phyloP scores from a whole-genome alignment of 2,888 invertebrate genomes.

The Tenodera sinensis region DNA sequence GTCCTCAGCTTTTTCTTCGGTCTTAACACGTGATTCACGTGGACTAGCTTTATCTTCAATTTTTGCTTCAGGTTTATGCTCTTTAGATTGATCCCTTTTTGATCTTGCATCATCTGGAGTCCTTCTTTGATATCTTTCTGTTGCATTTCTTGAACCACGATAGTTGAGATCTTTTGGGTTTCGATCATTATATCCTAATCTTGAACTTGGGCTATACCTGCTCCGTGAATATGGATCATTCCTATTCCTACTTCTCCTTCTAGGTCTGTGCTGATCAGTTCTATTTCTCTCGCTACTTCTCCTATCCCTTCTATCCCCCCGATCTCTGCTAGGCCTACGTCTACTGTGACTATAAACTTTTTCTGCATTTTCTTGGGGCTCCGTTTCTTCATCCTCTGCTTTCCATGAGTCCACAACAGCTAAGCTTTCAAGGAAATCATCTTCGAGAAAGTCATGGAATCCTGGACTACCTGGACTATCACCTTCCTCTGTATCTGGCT shows the following conservation, averaged over 20 bases:
- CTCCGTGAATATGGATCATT: background rate
- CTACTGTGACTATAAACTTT: background rate
- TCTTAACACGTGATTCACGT: background rate
- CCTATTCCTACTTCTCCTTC: background rate
- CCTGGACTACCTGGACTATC: no score
- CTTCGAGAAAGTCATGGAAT: background rate
- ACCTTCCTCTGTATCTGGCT: background rate
- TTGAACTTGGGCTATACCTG: background rate
- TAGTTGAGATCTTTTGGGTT: background rate
- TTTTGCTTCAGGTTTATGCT: background rate
- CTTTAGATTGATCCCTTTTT: background rate
- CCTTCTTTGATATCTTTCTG: background rate
- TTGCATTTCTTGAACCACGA: background rate
- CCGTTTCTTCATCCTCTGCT: background rate
- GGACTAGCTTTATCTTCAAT: background rate
- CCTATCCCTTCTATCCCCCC: background rate
- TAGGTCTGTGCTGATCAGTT: background rate
- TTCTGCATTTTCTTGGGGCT: background rate
- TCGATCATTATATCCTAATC: background rate
- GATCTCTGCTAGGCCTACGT: background rate
- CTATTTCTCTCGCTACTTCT: background rate
- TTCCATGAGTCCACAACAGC: background rate
- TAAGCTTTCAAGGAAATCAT: constrained; percentile 18
- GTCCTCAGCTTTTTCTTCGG: background rate
- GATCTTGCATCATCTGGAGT: no score